Base-by-base conservation (phyloP, 2,797 vertebrate genomes). In the Hephaestus fuliginosus region DNA sequence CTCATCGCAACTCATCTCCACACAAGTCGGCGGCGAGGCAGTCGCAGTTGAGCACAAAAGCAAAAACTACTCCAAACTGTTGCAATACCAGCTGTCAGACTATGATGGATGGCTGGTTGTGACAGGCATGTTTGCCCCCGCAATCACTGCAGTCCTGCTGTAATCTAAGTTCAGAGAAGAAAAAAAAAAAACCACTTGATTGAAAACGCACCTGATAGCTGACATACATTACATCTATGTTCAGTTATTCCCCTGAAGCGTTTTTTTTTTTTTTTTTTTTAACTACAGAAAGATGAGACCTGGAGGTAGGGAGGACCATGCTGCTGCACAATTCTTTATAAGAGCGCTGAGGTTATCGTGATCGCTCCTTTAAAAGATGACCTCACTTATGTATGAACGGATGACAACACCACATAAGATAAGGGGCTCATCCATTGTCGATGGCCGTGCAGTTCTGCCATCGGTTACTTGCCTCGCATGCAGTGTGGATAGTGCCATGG, bases 21-120 rank as follows among this genome's bases (percentile, higher is more conserved):
- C 70, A 55, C 57, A 74, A 67, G 70, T 55, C 58, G 60, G 41
- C 53, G 17, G 36, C 57, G 69, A 12, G 60, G 56, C 69, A 58
- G 66, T 65, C 30, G 61, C 5, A 76, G 81, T 62, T 17, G 79
- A 84, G 64, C 63, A 61, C 60, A 74, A 81, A 70, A 80, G 55
- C 7, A 66, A 83, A 63, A 71, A 58, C n/a, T 22, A 22, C 63
- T 78, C 28, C 0, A 18, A 83, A 78, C 55, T 69, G 52, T 28
- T 77, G 66, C 72, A 78, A 55, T 56, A 76, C 68, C 65, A 84
- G 76, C 83, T 89, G 91, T 86, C 89, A 85, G 70, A 80, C 49
- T 48, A 53, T 90, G 87, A 91, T 76, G 82, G 86, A 91, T 90
- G 85, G 80, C 65, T 66, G 79, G n/a, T 36, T 81, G 62, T 46